phyloP scores from a whole-genome alignment of 1,140 invertebrate species.

The Delia radicum region DNA sequence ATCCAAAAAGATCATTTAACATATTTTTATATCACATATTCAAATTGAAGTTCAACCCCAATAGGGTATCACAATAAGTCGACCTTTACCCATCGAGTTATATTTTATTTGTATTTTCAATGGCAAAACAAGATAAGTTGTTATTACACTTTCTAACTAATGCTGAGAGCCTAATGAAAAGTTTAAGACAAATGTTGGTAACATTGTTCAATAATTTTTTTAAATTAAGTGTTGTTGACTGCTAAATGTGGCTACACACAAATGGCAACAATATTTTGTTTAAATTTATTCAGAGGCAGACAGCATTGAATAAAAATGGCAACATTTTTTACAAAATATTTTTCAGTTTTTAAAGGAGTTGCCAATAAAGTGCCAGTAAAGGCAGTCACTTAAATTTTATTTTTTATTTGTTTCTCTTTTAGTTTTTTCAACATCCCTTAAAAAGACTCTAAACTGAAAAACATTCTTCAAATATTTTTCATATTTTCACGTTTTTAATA shows the following conservation, averaged over 20 bases:
- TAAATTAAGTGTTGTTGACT: not conserved
- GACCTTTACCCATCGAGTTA: no score
- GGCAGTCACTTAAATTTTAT: no score
- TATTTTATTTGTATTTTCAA: no score
- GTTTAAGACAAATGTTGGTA: conserved; percentile 22
- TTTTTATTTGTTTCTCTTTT: no score
- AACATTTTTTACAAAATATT: not conserved
- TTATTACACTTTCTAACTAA: not conserved
- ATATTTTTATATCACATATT: no score
- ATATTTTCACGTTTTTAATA: no score
- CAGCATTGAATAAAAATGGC: not conserved
- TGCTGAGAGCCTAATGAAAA: not conserved
- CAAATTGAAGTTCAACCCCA: no score
- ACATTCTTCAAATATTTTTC: no score
- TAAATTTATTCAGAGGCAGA: not conserved
- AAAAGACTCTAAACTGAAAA: no score
- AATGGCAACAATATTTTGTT: not conserved
- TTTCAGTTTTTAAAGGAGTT: not conserved
- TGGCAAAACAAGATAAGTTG: not conserved
- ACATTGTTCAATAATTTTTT: conserved; percentile 6
- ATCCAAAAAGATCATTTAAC: no score
- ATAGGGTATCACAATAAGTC: no score
- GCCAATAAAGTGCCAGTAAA: not conserved
- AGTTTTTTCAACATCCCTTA: no score
- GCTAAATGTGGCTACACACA: not conserved